Base-by-base conservation (phyloP, 2,113 vertebrate species). In the Vanacampus margaritifer region DNA sequence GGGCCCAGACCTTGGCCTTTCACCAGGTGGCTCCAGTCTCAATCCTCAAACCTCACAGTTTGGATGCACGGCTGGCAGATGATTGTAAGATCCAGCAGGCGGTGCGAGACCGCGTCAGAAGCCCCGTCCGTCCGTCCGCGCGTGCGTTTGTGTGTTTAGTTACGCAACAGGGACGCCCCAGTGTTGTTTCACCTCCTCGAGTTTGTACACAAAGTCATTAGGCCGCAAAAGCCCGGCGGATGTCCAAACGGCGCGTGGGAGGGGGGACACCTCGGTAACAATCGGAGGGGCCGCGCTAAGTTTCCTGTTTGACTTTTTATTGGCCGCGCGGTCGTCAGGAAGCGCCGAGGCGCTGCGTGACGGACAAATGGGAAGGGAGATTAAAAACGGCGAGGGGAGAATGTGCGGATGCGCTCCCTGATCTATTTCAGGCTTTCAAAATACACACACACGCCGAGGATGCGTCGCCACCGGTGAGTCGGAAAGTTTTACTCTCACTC, bases 1-100 rank as follows among this genome's bases (percentile, higher is more conserved):
- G 61, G 85, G 89, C 83, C 92, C 92, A 94, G 88, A 82, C 90
- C 88, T 81, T 80, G 90, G 91, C 91, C 91, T 93, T 93, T 94
- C 89, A 89, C 87, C 86, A 86, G 89, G 90, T 90, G 86, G 87
- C 92, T 90, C 88, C 86, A 87, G 89, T 89, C 89, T 85, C 84
- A 82, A 88, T 83, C 81, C 86, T 82, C 17, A 39, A 14, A 72
- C 39, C 64, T 45, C 26, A 54, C 37, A 17, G 32, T 48, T 24
- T 65, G 70, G 43, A 64, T 45, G 67, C 37, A 6, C 11, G 45
- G 28, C 9, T n/a, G 37, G 50, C 26, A 16, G 17, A 46, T 46
- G 10, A 46, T 19, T 17, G 75, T 76, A 81, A 74, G 67, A 72
- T 78, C 62, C 66, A 69, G 67, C 54, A 69, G 69, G 68, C 54